Evolutionary conservation across 2,797 vertebrate species (phyloP).

Genomic region (Tangara arthus): DNA sequence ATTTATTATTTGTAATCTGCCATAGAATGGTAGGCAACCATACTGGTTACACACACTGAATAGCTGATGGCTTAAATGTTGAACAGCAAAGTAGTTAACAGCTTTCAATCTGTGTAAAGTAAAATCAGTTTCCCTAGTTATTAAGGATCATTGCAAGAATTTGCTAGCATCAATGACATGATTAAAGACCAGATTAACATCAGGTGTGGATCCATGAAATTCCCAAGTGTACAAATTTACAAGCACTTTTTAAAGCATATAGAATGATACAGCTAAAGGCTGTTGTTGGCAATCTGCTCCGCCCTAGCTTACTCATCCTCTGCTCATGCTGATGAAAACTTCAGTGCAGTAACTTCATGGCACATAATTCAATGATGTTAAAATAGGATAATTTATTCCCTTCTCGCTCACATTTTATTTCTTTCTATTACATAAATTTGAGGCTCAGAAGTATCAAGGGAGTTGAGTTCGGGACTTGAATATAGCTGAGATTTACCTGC

Average conservation of each 20-base stretch:
- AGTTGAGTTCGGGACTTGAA: background rate
- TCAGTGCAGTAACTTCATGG: background rate
- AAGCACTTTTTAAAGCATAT: background rate
- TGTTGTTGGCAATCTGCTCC: background rate
- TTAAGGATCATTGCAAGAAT: background rate
- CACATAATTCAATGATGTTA: background rate
- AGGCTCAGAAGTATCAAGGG: background rate
- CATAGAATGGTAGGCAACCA: background rate
- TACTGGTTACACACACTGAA: background rate
- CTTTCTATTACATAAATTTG: slow-evolving; percentile 44
- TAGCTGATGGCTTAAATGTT: background rate
- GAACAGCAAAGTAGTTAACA: background rate
- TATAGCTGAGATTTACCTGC: slow-evolving; percentile 31
- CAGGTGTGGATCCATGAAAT: background rate
- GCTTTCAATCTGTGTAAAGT: background rate
- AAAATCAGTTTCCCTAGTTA: background rate
- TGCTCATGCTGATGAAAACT: background rate
- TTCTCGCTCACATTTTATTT: slow-evolving; percentile 22
- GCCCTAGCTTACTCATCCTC: background rate
- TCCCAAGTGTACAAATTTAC: background rate
- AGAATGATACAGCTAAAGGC: background rate
- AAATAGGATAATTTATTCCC: slow-evolving; percentile 4
- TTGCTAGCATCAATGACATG: background rate
- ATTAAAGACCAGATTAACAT: background rate
- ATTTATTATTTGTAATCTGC: background rate